These are phyloP conservation scores for Ataeniobius toweri DNA, from an alignment of 2,797 vertebrate genomes.

Conservation along the genomic window DNA sequence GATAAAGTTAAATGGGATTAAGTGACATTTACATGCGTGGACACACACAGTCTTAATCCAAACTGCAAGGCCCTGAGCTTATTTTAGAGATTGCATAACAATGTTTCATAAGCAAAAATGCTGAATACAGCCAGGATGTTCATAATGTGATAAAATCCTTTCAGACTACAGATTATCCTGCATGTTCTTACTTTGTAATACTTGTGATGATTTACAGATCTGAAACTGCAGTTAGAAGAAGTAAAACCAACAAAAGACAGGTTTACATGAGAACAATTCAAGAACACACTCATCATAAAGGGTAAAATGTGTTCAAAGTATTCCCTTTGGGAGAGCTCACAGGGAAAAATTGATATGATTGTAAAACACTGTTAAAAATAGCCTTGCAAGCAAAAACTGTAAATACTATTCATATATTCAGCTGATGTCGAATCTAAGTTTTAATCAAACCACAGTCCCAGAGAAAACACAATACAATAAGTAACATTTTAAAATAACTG, in stretches of 20 bases:
- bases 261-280: conserved; percentile 6
- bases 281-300: not conserved
- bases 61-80: conserved; percentile 46
- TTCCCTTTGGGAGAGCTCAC: not conserved
- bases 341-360: not conserved
- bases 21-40: conserved; percentile 20
- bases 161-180: conserved; percentile 13
- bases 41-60: conserved; percentile 14
- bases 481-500: not conserved
- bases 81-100: conserved; percentile 76
- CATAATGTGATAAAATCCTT: conserved; percentile 46
- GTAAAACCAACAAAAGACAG: not conserved
- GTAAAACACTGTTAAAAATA: not conserved
- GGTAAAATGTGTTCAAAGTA: not conserved
- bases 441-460: not conserved
- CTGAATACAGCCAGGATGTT: conserved; percentile 47
- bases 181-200: not conserved
- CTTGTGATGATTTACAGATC: not conserved
- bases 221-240: not conserved
- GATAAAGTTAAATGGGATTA: conserved; percentile 5
- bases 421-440: not conserved
- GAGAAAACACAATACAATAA: not conserved
- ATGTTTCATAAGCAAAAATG: conserved; percentile 71
- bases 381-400: not conserved
- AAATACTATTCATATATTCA: not conserved